These are phyloP conservation scores for Ptyas mucosa DNA, from an alignment of 2,113 vertebrate species.

Conservation along the genomic window DNA sequence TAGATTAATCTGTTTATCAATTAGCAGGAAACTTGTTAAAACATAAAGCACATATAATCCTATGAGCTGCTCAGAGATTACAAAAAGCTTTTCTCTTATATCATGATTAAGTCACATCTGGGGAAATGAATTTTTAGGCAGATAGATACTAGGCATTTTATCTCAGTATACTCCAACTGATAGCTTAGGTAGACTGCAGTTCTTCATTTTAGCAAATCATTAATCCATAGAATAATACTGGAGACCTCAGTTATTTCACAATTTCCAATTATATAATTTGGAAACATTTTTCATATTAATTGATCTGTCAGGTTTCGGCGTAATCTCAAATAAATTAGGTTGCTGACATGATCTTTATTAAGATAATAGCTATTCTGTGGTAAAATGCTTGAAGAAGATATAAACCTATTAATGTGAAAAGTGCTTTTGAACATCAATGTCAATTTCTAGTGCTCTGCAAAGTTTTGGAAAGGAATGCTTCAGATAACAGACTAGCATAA, in stretches of 20 bases:
- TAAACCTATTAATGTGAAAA: not conserved
- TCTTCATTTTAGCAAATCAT: not conserved
- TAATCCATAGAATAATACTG: not conserved
- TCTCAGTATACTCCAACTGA: not conserved
- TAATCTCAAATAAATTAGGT: too few relatives aligned
- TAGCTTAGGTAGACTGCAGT: not conserved
- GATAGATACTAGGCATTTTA: slow-evolving; percentile 9
- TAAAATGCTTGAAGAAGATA: not conserved
- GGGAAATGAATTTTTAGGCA: slow-evolving; percentile 26
- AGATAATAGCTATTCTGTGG: not conserved
- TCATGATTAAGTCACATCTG: slow-evolving; percentile 28
- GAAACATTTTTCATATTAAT: slow-evolving; percentile 10
- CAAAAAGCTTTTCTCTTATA: slow-evolving; percentile 37
- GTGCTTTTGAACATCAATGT: not conserved
- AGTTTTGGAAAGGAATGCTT: too few relatives aligned
- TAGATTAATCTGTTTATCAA: slow-evolving; percentile 40
- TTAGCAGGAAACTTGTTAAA: slow-evolving; percentile 61
- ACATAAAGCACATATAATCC: slow-evolving; percentile 56
- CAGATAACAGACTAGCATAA: too few relatives aligned
- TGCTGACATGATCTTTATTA: too few relatives aligned
- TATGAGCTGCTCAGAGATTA: slow-evolving; percentile 40
- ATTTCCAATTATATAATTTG: not conserved
- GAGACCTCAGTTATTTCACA: slow-evolving; percentile 7
- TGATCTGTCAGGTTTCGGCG: too few relatives aligned
- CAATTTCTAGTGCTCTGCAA: not conserved